Base-by-base conservation (phyloP, 2,113 vertebrate species). In the Phrynosoma platyrhinos region DNA sequence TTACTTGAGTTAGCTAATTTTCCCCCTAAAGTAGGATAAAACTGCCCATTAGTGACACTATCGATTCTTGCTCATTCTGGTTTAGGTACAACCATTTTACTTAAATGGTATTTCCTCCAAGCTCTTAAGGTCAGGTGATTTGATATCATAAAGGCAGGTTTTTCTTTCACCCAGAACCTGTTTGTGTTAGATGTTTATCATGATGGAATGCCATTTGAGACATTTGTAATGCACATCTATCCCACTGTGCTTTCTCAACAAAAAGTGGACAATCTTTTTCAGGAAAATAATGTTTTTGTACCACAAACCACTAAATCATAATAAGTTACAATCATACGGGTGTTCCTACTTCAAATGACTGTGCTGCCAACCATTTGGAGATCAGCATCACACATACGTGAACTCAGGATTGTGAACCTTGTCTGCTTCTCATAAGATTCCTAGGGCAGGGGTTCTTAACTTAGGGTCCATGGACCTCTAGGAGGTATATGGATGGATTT, bases 81-180 rank as follows among this genome's bases (percentile, higher is more conserved):
- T 82, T 86, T 82, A 82, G 75, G 32, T 2, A n/a, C 90, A 78
- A 1, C 47, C 81, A 78, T 81, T 23, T 18, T 14, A 55, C 79
- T n/a, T 68, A 87, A 91, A 88, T 10, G 84, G 18, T 27, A 88
- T 88, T 94, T 83, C 78, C 55, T 83, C 52, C n/a, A 9, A 85
- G 32, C 66, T 81, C 25, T 47, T 8, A 1, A 90, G 66, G 23
- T 53, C 58, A 88, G 32, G 32, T 84, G 84, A 62, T 74, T 78
- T 47, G 27, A 76, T 81, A 69, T 68, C 69, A 81, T 82, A 80
- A 87, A 87, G 90, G 58, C 64, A 78, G 62, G 72, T 87, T 66
- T 82, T 58, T 9, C 6, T 25, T 62, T 86, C 27, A 81, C 14
- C n/a, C 75, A 66, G 69, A 42, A 53, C 13, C 40, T 75, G 71